These are phyloP conservation scores for Cerastoderma edule DNA, from an alignment of 2,888 invertebrate species.

Conservation along the genomic window DNA sequence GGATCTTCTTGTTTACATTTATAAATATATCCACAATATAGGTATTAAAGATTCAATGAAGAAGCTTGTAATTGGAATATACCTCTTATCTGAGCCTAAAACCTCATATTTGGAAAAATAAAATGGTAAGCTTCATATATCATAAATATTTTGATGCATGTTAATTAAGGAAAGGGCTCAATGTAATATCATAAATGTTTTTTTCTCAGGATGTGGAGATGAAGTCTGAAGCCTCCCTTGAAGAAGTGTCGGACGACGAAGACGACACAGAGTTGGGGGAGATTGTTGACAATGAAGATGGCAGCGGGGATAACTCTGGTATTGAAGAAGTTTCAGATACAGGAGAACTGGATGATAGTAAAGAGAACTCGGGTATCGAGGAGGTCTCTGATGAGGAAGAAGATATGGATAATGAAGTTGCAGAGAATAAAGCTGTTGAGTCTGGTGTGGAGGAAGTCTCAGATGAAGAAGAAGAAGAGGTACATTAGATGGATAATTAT, in stretches of 20 bases:
- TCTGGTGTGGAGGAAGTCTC: conserved; percentile 54
- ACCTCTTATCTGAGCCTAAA: too few species aligned
- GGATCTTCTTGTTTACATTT: too few species aligned
- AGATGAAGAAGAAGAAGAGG: conserved; percentile 40
- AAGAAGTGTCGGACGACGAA: conserved; percentile 42
- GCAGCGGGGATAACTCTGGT: conserved; percentile 31
- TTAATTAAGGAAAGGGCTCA: background rate
- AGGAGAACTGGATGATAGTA: conserved; percentile 32
- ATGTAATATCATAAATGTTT: too few species aligned
- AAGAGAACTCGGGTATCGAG: conserved; percentile 49
- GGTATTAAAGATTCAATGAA: too few species aligned
- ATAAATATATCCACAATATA: too few species aligned
- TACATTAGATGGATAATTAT: too few species aligned
- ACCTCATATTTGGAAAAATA: too few species aligned
- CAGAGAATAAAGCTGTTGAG: conserved; percentile 43
- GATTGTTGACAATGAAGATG: conserved; percentile 17
- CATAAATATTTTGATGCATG: too few species aligned
- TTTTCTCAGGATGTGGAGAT: conserved; percentile 26
- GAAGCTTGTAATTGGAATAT: too few species aligned
- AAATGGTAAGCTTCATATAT: too few species aligned
- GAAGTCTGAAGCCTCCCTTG: conserved; percentile 32
- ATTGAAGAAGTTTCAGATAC: conserved; percentile 51
- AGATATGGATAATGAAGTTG: conserved; percentile 30
- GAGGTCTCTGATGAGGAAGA: conserved; percentile 35
- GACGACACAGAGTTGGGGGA: conserved; percentile 15